Evolutionary conservation across 2,888 invertebrate species (phyloP).

Genomic region (Oligia latruncula): DNA sequence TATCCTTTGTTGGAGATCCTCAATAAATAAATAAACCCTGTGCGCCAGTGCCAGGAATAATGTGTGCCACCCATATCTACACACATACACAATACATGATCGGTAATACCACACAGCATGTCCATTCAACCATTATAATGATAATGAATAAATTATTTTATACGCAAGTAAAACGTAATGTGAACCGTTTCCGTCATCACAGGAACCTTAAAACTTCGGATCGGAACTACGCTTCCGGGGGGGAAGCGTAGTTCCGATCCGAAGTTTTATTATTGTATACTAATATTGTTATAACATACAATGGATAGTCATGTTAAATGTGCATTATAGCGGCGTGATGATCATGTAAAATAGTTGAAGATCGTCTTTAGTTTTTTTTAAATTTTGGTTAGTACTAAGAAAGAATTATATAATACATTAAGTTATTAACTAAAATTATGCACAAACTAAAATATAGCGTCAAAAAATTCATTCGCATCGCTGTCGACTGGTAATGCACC

Average conservation of each 20-base stretch:
- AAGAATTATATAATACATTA: no score
- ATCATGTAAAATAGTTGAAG: constrained; percentile 11
- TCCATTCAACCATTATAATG: constrained; percentile 34
- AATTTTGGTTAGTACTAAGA: background rate
- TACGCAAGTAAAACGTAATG: constrained; percentile 14
- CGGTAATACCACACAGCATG: background rate
- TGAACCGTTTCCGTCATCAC: constrained; percentile 56
- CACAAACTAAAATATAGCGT: no score
- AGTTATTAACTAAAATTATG: no score
- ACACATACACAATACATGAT: background rate
- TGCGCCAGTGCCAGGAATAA: background rate
- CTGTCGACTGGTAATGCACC: no score
- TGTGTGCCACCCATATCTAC: background rate
- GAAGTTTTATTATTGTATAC: constrained; percentile 41
- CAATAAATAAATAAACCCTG: background rate
- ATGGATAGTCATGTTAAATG: constrained; percentile 22
- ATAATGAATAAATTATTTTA: constrained; percentile 39
- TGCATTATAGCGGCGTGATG: background rate
- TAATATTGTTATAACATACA: constrained; percentile 48
- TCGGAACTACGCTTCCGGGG: constrained; percentile 48
- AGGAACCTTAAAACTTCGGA: constrained; percentile 30
- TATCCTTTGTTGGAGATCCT: no score
- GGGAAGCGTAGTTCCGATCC: constrained; percentile 52
- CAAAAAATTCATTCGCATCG: no score
- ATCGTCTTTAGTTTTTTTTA: background rate